These are phyloP conservation scores for Acropternis orthonyx DNA, from an alignment of 2,797 vertebrate species.

Conservation along the genomic window DNA sequence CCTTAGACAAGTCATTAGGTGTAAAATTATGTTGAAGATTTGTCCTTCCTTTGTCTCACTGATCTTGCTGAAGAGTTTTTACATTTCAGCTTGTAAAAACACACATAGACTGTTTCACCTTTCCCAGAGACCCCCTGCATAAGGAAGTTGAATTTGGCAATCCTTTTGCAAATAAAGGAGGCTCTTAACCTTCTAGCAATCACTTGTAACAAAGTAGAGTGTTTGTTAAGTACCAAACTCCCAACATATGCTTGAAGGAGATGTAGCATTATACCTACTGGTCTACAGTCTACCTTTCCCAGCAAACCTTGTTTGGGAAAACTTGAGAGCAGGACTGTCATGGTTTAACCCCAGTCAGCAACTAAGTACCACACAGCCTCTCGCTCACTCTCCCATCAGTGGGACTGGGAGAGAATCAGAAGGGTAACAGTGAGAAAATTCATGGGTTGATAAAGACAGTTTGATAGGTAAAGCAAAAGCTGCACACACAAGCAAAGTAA, in stretches of 20 bases:
- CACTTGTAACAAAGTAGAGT: rapidly evolving
- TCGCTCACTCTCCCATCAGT: background rate
- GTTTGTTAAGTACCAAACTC: background rate
- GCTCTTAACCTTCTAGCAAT: background rate
- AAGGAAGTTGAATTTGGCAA: background rate
- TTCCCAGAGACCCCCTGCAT: background rate
- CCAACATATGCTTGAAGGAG: background rate
- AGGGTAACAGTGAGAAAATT: background rate
- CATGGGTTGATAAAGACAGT: background rate
- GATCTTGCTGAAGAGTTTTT: background rate
- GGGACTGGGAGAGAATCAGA: background rate
- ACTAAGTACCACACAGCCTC: background rate
- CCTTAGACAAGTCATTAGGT: background rate
- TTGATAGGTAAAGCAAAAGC: background rate
- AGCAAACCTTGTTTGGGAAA: background rate
- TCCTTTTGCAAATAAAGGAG: background rate
- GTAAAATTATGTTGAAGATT: background rate
- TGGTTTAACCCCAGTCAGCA: background rate
- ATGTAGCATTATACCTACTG: background rate
- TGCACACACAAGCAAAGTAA: background rate
- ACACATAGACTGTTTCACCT: background rate
- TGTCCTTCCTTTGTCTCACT: background rate
- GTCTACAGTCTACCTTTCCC: rapidly evolving
- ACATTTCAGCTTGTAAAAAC: background rate
- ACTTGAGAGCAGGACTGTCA: background rate